Conservation (phyloP, 2,113 vertebrate genomes). For the Felis chaus region DNA sequence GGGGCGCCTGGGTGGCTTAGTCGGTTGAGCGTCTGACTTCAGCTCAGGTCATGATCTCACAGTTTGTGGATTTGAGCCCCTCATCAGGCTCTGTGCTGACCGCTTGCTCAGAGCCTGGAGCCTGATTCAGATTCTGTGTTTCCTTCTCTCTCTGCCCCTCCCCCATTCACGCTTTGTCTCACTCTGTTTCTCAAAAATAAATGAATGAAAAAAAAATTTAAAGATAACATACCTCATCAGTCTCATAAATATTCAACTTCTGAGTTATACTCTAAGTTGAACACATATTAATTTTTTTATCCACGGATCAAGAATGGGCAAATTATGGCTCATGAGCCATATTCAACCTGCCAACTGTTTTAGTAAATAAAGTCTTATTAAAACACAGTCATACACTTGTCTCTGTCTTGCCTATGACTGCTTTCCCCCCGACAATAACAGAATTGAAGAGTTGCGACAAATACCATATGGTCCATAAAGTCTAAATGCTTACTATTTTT, state of each 20-base stretch:
- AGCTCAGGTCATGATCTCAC: no score
- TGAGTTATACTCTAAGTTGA: neutral
- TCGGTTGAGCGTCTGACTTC: fast-evolving
- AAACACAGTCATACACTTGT: neutral
- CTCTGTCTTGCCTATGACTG: neutral
- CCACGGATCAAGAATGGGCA: neutral
- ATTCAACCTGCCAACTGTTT: neutral
- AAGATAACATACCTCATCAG: neutral
- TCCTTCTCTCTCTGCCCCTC: no score
- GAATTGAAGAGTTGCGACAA: neutral
- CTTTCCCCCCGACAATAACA: neutral
- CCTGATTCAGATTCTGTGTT: no score
- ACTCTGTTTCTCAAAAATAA: no score
- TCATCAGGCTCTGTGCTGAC: no score
- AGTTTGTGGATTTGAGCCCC: no score
- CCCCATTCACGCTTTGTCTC: no score
- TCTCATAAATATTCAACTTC: neutral
- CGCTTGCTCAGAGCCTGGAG: no score
- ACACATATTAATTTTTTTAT: neutral
- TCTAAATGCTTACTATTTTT: neutral
- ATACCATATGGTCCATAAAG: neutral
- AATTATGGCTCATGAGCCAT: neutral
- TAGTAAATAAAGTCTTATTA: neutral
- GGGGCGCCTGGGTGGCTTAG: no score
- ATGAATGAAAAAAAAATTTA: neutral